Evolutionary conservation across 2,113 vertebrate genomes (phyloP).

Genomic region (Glaucidium brasilianum): DNA sequence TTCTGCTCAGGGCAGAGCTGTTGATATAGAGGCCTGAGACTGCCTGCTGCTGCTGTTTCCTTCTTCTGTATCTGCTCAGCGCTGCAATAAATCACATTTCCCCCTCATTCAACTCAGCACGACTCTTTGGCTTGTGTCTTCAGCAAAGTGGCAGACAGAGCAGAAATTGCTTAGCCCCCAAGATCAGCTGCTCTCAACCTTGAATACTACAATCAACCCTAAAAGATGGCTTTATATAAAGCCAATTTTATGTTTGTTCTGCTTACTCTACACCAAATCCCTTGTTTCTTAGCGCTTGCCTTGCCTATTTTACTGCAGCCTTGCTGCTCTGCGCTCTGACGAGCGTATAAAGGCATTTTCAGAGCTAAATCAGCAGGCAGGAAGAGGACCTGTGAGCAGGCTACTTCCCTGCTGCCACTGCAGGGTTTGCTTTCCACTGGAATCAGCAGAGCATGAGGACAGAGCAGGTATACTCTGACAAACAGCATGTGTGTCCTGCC

Average conservation of each 20-base stretch:
- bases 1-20: not conserved
- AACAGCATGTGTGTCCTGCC: not conserved
- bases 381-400: not conserved
- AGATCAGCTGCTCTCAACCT: not conserved
- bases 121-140: not conserved
- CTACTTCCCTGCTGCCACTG: not conserved
- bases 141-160: not conserved
- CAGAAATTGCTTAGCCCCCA: not conserved
- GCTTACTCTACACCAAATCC: not conserved
- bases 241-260: not conserved
- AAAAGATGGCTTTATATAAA: not conserved
- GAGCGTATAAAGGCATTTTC: not conserved
- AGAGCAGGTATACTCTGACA: not conserved
- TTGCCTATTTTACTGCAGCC: not conserved
- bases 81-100: not conserved
- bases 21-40: not conserved
- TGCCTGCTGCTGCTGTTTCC: not conserved
- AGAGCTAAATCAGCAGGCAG: not conserved
- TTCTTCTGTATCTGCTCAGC: not conserved
- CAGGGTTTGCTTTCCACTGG: not conserved
- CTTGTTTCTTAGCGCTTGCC: not conserved
- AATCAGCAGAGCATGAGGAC: not conserved
- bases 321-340: not conserved
- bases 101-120: not conserved
- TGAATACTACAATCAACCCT: not conserved